Conservation (phyloP, 2,113 vertebrate genomes). For the Alectura lathami region DNA sequence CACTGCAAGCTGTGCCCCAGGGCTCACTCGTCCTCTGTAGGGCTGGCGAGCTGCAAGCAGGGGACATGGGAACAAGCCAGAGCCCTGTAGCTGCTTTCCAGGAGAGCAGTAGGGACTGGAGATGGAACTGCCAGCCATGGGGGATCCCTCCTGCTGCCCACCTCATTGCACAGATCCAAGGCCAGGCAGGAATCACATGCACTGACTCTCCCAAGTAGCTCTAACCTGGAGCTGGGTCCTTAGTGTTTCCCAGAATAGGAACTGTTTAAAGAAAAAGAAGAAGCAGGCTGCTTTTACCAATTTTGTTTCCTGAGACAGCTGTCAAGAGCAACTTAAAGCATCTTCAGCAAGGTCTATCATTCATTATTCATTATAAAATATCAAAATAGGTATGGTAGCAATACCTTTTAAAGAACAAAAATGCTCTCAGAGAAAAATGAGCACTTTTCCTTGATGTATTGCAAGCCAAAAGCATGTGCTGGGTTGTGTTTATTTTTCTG, state of each 20-base stretch:
- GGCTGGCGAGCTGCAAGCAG: background rate
- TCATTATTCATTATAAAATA: background rate
- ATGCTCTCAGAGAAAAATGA: background rate
- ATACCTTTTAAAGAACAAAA: background rate
- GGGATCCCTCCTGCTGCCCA: background rate
- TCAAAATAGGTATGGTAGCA: fast-evolving
- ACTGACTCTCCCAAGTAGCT: background rate
- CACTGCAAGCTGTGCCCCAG: background rate
- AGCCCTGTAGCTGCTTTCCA: background rate
- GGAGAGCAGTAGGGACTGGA: background rate
- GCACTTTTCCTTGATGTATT: background rate
- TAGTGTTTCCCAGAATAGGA: fast-evolving
- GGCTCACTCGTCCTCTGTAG: background rate
- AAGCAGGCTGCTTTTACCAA: background rate
- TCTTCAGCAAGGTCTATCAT: fast-evolving
- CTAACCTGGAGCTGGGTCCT: background rate
- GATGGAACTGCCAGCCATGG: background rate
- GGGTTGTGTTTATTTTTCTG: background rate
- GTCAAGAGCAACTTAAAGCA: background rate
- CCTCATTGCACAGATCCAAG: background rate
- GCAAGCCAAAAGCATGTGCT: background rate
- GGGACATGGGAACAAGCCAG: background rate
- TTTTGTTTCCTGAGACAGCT: background rate
- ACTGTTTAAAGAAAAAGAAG: background rate
- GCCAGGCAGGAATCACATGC: background rate